Percentiles rank a stretch among this genome's conserved stretches.
phyloP scores from a whole-genome alignment of 2,888 invertebrate species.

The Anthoptus insignis region DNA sequence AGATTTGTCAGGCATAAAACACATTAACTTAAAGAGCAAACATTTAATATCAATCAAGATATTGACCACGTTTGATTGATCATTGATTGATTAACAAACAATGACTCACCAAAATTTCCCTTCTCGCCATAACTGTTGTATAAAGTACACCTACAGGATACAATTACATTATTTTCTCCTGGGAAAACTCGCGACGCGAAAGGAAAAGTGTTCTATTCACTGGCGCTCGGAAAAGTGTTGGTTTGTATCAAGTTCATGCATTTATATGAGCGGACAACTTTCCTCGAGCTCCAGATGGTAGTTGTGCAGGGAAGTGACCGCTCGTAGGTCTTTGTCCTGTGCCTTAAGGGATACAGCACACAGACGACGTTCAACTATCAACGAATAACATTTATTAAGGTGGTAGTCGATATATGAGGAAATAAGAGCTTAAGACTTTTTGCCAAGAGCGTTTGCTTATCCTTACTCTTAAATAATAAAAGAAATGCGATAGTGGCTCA shows the following conservation, averaged over 20 bases:
- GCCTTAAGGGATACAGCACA: conserved; percentile 23
- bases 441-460: too few species aligned
- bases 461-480: too few species aligned
- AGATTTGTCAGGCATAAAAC: too few species aligned
- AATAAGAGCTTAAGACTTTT: too few species aligned
- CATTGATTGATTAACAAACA: not conserved
- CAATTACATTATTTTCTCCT: conserved; percentile 65
- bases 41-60: too few species aligned
- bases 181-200: conserved; percentile 61
- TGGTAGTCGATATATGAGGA: too few species aligned
- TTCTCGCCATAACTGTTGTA: conserved; percentile 64
- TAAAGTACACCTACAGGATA: conserved; percentile 38
- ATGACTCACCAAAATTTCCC: conserved; percentile 74
- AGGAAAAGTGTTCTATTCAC: conserved; percentile 76
- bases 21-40: too few species aligned
- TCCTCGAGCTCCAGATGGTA: conserved; percentile 74
- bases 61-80: too few species aligned
- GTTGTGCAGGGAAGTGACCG: conserved; percentile 75
- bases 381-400: conserved; percentile 4
- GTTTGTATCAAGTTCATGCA: conserved; percentile 80
- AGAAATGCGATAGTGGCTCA: too few species aligned
- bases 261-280: conserved; percentile 83
- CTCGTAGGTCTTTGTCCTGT: conserved; percentile 82
- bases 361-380: conserved; percentile 13
- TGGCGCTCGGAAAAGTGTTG: conserved; percentile 76